Conservation (phyloP, 2,797 vertebrate species). For the Coracias cyanogaster region DNA sequence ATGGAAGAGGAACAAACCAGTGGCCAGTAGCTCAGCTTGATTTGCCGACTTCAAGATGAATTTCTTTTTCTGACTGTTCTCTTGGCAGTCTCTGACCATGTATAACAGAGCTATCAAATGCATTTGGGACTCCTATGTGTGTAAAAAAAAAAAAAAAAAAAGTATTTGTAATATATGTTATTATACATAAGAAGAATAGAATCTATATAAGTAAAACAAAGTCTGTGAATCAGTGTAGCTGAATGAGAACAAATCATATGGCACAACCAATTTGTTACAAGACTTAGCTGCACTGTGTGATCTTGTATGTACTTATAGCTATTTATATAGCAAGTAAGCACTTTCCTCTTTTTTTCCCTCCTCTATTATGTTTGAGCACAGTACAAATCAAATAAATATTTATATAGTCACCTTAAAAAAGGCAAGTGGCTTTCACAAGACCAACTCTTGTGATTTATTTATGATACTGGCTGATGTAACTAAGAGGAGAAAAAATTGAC, state of each 20-base stretch:
- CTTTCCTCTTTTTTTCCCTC: background rate
- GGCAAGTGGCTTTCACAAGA: background rate
- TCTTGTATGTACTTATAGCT: background rate
- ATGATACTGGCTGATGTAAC: background rate
- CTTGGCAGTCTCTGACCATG: background rate
- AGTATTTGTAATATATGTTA: background rate
- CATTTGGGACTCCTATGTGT: background rate
- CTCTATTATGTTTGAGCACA: background rate
- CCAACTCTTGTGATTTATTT: background rate
- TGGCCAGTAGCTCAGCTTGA: background rate
- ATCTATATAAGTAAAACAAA: background rate
- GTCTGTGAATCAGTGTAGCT: background rate
- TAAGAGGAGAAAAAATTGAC: background rate
- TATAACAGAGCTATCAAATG: background rate
- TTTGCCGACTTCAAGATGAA: background rate
- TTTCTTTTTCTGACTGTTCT: background rate
- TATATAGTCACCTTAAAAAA: background rate
- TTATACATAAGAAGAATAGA: background rate
- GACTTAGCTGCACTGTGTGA: background rate
- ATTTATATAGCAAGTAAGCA: background rate
- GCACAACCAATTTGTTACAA: background rate
- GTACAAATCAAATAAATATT: conserved; percentile 3
- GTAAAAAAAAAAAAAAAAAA: too few species aligned
- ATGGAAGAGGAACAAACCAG: background rate
- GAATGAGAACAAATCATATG: background rate